phyloP scores from a whole-genome alignment of 2,888 invertebrate genomes.

The Apamea sordens region DNA sequence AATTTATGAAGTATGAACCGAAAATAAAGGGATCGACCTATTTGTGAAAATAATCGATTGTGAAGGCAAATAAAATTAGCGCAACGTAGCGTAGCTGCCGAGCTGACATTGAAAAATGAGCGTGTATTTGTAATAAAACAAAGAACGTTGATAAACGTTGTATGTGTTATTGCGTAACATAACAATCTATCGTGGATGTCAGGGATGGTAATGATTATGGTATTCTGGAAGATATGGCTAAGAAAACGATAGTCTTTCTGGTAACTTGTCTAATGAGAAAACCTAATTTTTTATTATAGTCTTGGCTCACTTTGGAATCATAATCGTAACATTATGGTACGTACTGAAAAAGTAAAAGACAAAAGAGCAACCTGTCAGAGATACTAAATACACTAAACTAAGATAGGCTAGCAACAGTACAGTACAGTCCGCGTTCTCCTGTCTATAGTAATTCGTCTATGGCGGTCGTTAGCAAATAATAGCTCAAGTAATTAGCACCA shows the following conservation, averaged over 20 bases:
- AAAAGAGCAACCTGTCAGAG: neutral
- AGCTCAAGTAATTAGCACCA: constrained; percentile 14
- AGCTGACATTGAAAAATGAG: neutral
- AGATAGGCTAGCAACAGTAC: neutral
- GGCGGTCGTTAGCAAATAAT: constrained; percentile 10
- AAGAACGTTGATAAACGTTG: neutral
- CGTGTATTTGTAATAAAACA: neutral
- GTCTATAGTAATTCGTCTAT: neutral
- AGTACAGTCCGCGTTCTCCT: constrained; percentile 2
- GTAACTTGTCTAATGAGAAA: neutral
- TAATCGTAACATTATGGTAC: neutral
- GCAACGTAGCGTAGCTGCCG: constrained; percentile 5
- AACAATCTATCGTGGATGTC: neutral
- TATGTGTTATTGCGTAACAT: neutral
- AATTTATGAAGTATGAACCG: neutral
- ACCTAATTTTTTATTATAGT: neutral
- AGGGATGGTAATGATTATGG: neutral
- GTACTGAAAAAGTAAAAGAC: no score
- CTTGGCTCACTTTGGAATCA: neutral
- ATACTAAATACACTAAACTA: neutral
- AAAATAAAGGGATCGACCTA: neutral
- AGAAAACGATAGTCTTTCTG: neutral
- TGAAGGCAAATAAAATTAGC: constrained; percentile 9
- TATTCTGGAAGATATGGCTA: neutral
- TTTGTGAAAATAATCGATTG: neutral